These are phyloP conservation scores for Yoshiicerus persimilis DNA, from an alignment of 1,140 invertebrate species.

Conservation along the genomic window DNA sequence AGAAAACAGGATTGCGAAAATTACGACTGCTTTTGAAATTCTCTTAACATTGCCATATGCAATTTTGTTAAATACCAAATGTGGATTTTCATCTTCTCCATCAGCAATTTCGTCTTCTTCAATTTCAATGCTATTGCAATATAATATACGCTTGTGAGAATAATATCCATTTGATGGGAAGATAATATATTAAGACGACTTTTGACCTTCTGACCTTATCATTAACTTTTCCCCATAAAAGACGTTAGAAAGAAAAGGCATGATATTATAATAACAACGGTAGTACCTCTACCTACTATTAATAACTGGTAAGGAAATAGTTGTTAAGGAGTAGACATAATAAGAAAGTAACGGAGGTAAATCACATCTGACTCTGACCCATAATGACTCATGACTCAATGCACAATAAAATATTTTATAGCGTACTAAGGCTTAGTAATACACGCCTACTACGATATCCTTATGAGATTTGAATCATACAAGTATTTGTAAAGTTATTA, in stretches of 20 bases:
- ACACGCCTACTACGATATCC: neutral
- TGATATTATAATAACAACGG: neutral
- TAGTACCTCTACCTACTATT: neutral
- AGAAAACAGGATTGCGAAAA: too few relatives aligned
- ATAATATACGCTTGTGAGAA: too few relatives aligned
- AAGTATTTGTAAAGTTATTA: neutral
- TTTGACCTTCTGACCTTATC: neutral
- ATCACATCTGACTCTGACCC: neutral
- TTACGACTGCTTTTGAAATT: too few relatives aligned
- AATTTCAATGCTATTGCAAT: too few relatives aligned
- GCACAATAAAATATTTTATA: neutral
- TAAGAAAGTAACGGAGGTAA: neutral
- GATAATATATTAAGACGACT: too few relatives aligned
- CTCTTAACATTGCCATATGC: too few relatives aligned
- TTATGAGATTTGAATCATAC: neutral
- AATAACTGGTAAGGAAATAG: too few relatives aligned
- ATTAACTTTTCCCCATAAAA: neutral
- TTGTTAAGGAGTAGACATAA: too few relatives aligned
- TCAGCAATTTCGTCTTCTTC: too few relatives aligned
- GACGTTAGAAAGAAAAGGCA: neutral
- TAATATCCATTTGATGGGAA: too few relatives aligned
- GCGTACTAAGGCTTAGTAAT: neutral
- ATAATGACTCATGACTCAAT: neutral
- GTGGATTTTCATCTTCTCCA: too few relatives aligned
- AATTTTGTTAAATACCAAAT: too few relatives aligned